Conservation (phyloP, 2,797 vertebrate species). For the Argyrosomus regius region DNA sequence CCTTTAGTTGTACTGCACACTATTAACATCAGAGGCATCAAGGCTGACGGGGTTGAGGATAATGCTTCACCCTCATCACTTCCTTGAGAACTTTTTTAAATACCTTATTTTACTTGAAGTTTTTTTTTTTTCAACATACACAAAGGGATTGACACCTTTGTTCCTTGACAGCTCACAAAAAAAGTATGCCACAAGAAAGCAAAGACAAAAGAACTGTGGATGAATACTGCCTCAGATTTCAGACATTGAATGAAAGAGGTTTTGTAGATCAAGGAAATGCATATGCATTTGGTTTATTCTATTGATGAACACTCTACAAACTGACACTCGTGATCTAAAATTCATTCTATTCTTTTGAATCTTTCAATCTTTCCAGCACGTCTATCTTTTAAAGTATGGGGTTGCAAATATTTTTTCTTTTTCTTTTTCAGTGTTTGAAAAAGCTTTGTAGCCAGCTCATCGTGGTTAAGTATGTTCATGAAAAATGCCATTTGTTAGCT, state of each 20-base stretch:
- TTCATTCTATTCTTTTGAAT: slow-evolving; percentile 38
- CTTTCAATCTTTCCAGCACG: slow-evolving; percentile 19
- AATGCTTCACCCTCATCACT: background rate
- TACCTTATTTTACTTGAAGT: slow-evolving; percentile 24
- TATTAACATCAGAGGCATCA: slow-evolving; percentile 7
- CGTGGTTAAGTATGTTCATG: slow-evolving; percentile 7
- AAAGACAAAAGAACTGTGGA: slow-evolving; percentile 27
- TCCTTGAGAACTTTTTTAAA: background rate
- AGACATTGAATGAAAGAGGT: slow-evolving; percentile 37
- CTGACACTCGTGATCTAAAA: slow-evolving; percentile 58
- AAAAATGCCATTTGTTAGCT: background rate
- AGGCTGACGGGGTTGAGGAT: slow-evolving; percentile 12
- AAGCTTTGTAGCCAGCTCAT: slow-evolving; percentile 22
- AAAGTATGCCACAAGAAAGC: slow-evolving; percentile 14
- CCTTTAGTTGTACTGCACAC: background rate
- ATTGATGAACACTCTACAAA: slow-evolving; percentile 39
- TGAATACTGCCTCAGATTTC: slow-evolving; percentile 41
- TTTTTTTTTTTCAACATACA: slow-evolving; percentile 4
- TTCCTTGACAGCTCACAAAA: slow-evolving; percentile 29
- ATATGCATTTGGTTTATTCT: slow-evolving; percentile 49
- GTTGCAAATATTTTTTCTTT: slow-evolving; percentile 18
- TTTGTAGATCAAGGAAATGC: slow-evolving; percentile 50
- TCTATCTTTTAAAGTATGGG: slow-evolving; percentile 17
- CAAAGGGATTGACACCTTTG: slow-evolving; percentile 14
- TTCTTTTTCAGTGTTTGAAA: slow-evolving; percentile 8